phyloP scores from a whole-genome alignment of 2,888 invertebrate genomes.

The Tachina fera region DNA sequence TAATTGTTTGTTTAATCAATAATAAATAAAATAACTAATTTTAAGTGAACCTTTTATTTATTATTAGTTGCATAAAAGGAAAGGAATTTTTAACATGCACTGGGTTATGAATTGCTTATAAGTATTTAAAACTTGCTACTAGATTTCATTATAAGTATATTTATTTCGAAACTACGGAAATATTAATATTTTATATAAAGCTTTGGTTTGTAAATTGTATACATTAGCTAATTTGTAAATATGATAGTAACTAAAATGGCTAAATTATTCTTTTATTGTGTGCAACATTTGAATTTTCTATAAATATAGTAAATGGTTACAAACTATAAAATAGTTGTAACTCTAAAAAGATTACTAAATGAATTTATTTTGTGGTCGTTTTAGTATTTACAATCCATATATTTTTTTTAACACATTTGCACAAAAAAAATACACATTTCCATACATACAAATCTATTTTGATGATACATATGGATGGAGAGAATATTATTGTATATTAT shows the following conservation, averaged over 20 bases:
- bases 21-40: conserved; percentile 1
- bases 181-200: not conserved
- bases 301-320: conserved; percentile 16
- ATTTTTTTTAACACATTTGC: not conserved
- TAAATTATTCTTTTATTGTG: not conserved
- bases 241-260: not conserved
- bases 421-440: not conserved
- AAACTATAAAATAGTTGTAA: conserved; percentile 35
- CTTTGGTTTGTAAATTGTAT: conserved; percentile 1
- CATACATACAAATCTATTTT: conserved; percentile 4
- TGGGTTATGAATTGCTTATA: not conserved
- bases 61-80: not conserved
- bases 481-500: conserved; percentile 47
- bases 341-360: not conserved
- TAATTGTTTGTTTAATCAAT: not conserved
- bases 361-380: not conserved
- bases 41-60: not conserved
- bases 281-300: conserved; percentile 1
- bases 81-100: not conserved
- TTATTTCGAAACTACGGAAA: conserved; percentile 34
- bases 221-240: conserved; percentile 33
- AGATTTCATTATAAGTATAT: conserved; percentile 18
- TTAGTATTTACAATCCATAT: conserved; percentile 6
- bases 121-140: not conserved
- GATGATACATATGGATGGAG: conserved; percentile 30